Conservation (phyloP, 2,888 invertebrate species). For the Parascotia fuliginaria region DNA sequence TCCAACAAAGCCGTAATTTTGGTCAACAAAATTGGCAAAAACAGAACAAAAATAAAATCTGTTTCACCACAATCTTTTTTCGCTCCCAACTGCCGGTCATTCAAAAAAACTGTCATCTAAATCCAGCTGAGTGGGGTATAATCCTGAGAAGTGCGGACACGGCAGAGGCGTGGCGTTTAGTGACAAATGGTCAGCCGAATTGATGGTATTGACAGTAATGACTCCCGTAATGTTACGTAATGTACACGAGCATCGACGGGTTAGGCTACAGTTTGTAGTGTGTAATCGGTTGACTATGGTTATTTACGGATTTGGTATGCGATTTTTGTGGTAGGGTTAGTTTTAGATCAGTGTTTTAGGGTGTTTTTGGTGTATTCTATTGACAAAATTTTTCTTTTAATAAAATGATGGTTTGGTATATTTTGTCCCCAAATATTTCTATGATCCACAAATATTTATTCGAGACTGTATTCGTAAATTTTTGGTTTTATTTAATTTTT, state of each 20-base stretch:
- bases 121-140: conserved; percentile 43
- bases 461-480: too few relatives aligned
- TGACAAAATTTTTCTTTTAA: too few relatives aligned
- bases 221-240: conserved; percentile 41
- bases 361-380: too few relatives aligned
- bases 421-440: too few relatives aligned
- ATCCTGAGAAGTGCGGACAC: conserved; percentile 53
- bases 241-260: conserved; percentile 9
- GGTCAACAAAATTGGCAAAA: neutral
- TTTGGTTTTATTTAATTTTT: too few relatives aligned
- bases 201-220: conserved; percentile 69
- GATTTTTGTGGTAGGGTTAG: neutral
- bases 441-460: too few relatives aligned
- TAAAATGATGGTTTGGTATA: too few relatives aligned
- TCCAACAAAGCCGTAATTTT: too few relatives aligned
- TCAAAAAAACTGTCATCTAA: conserved; percentile 28
- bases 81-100: conserved; percentile 6
- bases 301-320: neutral
- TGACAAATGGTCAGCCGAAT: conserved; percentile 67
- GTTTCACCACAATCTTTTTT: neutral
- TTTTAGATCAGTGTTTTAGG: neutral
- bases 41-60: neutral
- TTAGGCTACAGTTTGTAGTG: conserved; percentile 4
- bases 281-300: conserved; percentile 14
- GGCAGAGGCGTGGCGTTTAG: conserved; percentile 57